phyloP scores from a whole-genome alignment of 2,888 invertebrate genomes.

The Acrobasis suavella region DNA sequence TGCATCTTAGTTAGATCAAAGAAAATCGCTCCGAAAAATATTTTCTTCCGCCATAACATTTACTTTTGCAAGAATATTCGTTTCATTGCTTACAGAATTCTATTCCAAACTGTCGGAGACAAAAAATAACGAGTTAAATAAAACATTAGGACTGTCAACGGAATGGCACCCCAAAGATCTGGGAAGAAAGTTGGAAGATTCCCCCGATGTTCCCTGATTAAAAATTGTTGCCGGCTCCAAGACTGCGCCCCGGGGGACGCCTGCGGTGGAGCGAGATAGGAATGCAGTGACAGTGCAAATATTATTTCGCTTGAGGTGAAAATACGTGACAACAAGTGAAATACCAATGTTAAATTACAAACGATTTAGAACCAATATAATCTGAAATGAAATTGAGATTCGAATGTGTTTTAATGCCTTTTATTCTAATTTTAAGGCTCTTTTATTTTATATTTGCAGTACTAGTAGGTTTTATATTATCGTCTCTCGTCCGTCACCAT shows the following conservation, averaged over 20 bases:
- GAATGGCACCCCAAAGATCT: conserved; percentile 12
- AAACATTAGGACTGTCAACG: background rate
- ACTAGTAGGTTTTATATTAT: no score
- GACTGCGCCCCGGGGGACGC: conserved; percentile 13
- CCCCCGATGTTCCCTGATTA: conserved; percentile 3
- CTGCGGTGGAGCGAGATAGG: conserved; percentile 8
- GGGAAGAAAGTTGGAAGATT: conserved; percentile 7
- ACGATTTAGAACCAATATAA: background rate
- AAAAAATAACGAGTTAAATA: conserved; percentile 2
- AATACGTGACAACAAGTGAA: background rate
- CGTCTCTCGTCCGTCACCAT: no score
- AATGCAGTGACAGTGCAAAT: background rate
- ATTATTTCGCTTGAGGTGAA: background rate
- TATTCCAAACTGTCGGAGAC: background rate
- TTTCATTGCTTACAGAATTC: background rate
- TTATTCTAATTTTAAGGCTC: no score
- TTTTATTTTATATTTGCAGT: no score
- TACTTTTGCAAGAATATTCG: background rate
- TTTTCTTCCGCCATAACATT: no score
- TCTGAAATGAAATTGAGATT: background rate
- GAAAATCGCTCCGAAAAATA: no score
- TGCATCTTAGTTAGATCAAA: no score
- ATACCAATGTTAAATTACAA: background rate
- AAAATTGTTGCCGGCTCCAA: conserved; percentile 4
- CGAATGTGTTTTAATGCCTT: no score